phyloP scores from a whole-genome alignment of 2,888 invertebrate genomes.

The Nezara viridula region DNA sequence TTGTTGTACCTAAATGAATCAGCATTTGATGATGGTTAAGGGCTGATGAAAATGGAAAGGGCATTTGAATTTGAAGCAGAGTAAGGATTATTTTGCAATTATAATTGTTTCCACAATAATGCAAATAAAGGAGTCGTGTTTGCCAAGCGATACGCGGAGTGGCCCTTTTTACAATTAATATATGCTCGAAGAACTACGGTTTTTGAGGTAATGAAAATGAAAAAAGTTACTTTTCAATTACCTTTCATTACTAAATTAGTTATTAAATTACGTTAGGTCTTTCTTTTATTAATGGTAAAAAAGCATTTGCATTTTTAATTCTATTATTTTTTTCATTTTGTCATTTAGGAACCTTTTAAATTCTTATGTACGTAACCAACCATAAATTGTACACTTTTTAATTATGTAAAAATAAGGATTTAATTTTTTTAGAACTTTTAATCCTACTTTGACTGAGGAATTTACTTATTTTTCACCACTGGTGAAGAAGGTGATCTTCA shows the following conservation, averaged over 20 bases:
- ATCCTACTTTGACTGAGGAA: too few species aligned
- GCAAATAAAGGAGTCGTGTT: neutral
- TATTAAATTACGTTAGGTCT: neutral
- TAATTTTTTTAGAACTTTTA: too few species aligned
- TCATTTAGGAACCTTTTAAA: too few species aligned
- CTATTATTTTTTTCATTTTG: too few species aligned
- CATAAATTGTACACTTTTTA: too few species aligned
- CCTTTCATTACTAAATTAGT: neutral
- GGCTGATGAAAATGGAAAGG: neutral
- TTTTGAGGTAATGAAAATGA: neutral
- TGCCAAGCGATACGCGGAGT: neutral
- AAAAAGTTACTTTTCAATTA: neutral
- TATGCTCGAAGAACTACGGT: neutral
- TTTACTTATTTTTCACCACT: too few species aligned
- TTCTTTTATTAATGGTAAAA: too few species aligned
- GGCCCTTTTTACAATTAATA: neutral
- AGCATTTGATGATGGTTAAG: neutral
- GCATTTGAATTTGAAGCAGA: neutral
- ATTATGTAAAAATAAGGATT: too few species aligned
- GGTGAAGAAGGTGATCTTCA: too few species aligned
- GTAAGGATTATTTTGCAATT: slow-evolving; percentile 31
- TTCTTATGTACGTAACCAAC: too few species aligned
- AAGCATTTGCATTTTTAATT: too few species aligned
- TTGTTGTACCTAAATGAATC: neutral
- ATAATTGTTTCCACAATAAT: slow-evolving; percentile 20